Conservation (phyloP, 1,140 invertebrate genomes). For the Cyrtorhinus lividipennis region DNA sequence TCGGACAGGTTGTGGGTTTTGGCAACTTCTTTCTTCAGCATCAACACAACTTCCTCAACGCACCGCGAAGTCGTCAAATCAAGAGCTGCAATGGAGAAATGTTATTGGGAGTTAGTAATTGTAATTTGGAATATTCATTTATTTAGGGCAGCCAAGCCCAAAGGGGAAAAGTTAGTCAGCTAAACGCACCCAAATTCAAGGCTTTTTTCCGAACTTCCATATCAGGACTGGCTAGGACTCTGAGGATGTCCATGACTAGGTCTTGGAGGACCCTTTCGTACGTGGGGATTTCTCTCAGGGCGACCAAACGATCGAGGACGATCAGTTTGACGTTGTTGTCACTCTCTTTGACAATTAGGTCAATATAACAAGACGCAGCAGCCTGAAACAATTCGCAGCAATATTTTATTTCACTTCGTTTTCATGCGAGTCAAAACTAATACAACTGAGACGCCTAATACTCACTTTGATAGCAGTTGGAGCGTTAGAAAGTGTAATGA, state of each 20-base stretch:
- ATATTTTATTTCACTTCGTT: background rate
- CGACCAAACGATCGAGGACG: slow-evolving; percentile 85
- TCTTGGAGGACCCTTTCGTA: slow-evolving; percentile 92
- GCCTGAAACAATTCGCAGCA: slow-evolving; percentile 46
- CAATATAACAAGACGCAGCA: slow-evolving; percentile 94
- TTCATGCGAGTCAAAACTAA: slow-evolving; percentile 3
- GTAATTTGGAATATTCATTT: too few relatives aligned
- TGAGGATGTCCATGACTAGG: slow-evolving; percentile 94
- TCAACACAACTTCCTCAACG: slow-evolving; percentile 90
- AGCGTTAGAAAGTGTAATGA: slow-evolving; percentile 94
- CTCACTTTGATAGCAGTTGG: slow-evolving; percentile 92
- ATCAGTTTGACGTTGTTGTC: slow-evolving; percentile 99
- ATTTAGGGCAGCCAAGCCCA: background rate
- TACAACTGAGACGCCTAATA: background rate
- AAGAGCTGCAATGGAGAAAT: slow-evolving; percentile 45
- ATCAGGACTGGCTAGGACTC: slow-evolving; percentile 85
- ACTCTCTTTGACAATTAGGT: slow-evolving; percentile 96
- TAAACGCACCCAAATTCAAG: slow-evolving; percentile 47
- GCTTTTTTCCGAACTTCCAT: slow-evolving; percentile 89
- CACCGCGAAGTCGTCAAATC: slow-evolving; percentile 87
- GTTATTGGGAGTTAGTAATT: too few relatives aligned
- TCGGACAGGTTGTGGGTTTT: slow-evolving; percentile 76
- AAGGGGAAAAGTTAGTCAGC: background rate
- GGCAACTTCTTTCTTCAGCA: slow-evolving; percentile 88
- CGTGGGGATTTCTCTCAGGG: slow-evolving; percentile 68